These are phyloP conservation scores for Leucopsar rothschildi DNA, from an alignment of 2,113 vertebrate species.

Conservation along the genomic window DNA sequence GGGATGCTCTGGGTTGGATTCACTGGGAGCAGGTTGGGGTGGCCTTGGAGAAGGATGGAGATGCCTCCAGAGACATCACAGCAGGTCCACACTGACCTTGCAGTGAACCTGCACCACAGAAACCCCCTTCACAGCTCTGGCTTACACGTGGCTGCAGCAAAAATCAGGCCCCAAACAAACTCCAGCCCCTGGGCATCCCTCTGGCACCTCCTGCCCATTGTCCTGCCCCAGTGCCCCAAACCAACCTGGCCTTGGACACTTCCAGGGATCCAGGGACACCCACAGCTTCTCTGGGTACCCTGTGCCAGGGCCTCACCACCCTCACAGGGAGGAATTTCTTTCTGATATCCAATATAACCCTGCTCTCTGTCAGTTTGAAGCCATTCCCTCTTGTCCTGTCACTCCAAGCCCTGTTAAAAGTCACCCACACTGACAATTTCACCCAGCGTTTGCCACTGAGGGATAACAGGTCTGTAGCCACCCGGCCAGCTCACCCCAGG, in stretches of 20 bases:
- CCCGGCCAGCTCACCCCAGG: fast-evolving
- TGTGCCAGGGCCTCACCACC: not conserved
- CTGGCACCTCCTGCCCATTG: fast-evolving
- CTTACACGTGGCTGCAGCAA: not conserved
- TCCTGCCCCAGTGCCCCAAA: not conserved
- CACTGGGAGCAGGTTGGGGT: not conserved
- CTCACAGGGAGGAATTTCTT: not conserved
- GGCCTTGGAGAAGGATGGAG: not conserved
- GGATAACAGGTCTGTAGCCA: fast-evolving
- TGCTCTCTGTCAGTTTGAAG: not conserved
- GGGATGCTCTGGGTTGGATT: not conserved
- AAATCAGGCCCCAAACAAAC: not conserved
- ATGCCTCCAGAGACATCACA: not conserved
- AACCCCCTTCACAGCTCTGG: not conserved
- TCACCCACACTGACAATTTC: not conserved
- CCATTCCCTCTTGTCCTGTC: not conserved
- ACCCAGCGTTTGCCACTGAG: fast-evolving
- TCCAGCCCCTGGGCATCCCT: not conserved
- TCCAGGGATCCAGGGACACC: not conserved
- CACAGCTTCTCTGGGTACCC: not conserved
- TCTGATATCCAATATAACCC: not conserved
- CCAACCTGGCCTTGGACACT: not conserved
- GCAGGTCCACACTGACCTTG: fast-evolving
- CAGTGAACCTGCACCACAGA: not conserved
- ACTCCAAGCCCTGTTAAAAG: not conserved